Percentiles rank a stretch among this genome's conserved stretches.
Evolutionary conservation across 64 coral and sea anemone genomes (phyloP).

Genomic region (Stichodactyla mertensii): DNA sequence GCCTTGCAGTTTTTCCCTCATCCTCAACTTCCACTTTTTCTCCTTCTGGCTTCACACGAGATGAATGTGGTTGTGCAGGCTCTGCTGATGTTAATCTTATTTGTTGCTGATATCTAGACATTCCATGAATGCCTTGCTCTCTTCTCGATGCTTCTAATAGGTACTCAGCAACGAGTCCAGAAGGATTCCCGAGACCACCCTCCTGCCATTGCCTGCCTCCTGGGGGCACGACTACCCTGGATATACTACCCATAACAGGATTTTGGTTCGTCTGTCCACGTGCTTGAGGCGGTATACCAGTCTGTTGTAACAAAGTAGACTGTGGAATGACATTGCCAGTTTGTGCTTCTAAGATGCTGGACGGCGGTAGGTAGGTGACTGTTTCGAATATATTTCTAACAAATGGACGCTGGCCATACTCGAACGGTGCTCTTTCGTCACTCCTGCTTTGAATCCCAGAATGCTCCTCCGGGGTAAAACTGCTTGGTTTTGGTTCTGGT

Average conservation of each 20-base stretch:
- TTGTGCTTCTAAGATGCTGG: background rate
- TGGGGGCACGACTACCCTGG: background rate
- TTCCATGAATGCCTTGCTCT: background rate
- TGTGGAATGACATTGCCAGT: background rate
- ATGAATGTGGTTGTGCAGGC: background rate
- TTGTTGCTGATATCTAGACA: background rate
- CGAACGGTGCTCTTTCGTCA: background rate
- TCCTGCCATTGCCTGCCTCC: background rate
- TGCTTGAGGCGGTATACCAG: background rate
- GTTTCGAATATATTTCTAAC: slow-evolving; percentile 81
- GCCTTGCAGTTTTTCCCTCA: background rate
- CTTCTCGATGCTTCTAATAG: background rate
- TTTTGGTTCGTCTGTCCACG: background rate
- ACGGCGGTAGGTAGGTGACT: slow-evolving; percentile 26
- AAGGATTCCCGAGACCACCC: background rate
- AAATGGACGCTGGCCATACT: slow-evolving; percentile 12
- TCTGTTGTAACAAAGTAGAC: background rate
- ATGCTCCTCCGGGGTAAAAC: no score
- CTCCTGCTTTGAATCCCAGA: background rate
- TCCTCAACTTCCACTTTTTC: background rate
- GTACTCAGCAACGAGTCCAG: slow-evolving; percentile 9
- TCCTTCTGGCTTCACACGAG: background rate
- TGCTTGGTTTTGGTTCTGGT: slow-evolving; percentile 6
- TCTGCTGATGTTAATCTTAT: background rate
- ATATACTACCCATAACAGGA: background rate